Evolutionary conservation across 1,140 invertebrate genomes (phyloP).

Genomic region (Laupala kohalensis): DNA sequence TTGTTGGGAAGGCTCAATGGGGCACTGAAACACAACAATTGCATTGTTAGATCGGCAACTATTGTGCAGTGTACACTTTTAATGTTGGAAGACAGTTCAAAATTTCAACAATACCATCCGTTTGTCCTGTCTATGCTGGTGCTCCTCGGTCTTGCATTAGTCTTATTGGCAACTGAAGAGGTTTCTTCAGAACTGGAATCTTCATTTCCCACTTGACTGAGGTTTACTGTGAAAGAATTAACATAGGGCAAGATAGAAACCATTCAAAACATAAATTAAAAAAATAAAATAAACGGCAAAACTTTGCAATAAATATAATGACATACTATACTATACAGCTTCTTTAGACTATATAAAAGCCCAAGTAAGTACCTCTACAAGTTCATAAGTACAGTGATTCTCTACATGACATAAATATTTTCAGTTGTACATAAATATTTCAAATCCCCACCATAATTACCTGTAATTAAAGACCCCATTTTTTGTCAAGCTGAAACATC

Average conservation of each 20-base stretch:
- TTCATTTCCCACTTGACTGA: conserved; percentile 49
- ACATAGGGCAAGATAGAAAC: neutral
- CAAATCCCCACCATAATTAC: no score
- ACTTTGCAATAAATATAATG: neutral
- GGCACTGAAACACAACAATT: neutral
- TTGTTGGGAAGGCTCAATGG: neutral
- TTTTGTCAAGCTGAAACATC: no score
- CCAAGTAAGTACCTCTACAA: no score
- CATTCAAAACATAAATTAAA: neutral
- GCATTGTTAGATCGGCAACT: no score
- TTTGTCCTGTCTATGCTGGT: conserved; percentile 10
- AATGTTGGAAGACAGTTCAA: neutral
- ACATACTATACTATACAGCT: no score
- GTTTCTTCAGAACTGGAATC: conserved; percentile 64
- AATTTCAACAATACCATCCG: neutral
- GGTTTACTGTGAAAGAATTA: conserved; percentile 37
- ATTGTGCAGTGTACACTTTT: neutral
- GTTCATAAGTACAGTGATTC: no score
- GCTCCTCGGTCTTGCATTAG: conserved; percentile 36
- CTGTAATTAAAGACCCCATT: no score
- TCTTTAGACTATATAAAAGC: no score
- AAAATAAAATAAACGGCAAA: neutral
- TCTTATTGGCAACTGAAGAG: conserved; percentile 36
- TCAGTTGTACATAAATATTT: no score
- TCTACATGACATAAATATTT: no score